Base-by-base conservation (phyloP, 2,113 vertebrate genomes). In the Scopus umbretta region DNA sequence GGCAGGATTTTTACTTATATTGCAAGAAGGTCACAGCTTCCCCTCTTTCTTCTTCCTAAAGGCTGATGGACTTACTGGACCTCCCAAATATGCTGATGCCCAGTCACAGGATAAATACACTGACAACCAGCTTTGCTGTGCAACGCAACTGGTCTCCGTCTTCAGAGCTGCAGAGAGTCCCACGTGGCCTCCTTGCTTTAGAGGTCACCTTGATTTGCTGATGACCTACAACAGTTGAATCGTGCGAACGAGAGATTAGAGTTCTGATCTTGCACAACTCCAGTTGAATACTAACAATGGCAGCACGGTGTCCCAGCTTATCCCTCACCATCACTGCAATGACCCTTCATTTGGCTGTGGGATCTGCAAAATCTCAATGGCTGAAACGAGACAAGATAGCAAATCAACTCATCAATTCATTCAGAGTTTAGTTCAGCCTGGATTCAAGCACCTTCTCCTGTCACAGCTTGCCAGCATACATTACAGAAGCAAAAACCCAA, bases 331-430 rank as follows among this genome's bases (percentile, higher is more conserved):
- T 32, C 36, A 14, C 83, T 58, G 55, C 56, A 47, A 62, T 0
- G 3, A 85, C 43, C 72, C 80, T 38, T 93, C 76, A 29, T 49
- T 72, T 58, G 76, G 83, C 73, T 70, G 62, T 21, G 40, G 74
- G 71, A 94, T 70, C 86, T 92, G 68, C 73, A 87, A 86, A 94
- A 89, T 30, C 94, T 29, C 92, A 61, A 50, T 26, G 49, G 29
- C 18, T 89, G 36, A 26, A 79, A 92, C 1, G 38, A 85, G 80
- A 80, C n/a, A 30, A 34, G 88, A 85, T 1, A 85, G 76, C 30
- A 91, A 94, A 88, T 87, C 43, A 79, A 58, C 26, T 20, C 68
- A 56, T 65, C 70, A 75, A 75, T 72, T 75, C 43, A 40, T 68
- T 65, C 43, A 85, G 86, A 81, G n/a, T 27, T 86, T 81, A 75